Percentiles rank a stretch among this genome's conserved stretches.
These are phyloP conservation scores for Hippopotamyrus pictus DNA, from an alignment of 2,797 vertebrate genomes.

Conservation along the genomic window DNA sequence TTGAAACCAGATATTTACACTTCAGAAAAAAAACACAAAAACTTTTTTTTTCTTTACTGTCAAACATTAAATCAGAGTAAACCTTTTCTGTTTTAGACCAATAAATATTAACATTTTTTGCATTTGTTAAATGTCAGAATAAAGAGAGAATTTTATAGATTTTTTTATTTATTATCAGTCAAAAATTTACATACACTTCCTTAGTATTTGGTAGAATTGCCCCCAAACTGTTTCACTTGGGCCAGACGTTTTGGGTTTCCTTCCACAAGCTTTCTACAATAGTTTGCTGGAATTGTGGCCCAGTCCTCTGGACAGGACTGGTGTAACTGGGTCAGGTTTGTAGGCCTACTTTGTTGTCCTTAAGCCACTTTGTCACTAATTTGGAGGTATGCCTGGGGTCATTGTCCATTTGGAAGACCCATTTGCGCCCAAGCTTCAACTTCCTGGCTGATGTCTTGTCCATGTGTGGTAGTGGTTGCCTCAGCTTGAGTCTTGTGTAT, in stretches of 20 bases:
- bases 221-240: neutral
- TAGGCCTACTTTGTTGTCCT: neutral
- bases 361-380: neutral
- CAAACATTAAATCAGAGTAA: neutral
- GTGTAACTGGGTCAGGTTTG: neutral
- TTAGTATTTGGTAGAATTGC: neutral
- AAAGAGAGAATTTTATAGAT: neutral
- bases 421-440: neutral
- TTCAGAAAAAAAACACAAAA: too few relatives aligned
- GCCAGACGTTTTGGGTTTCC: neutral
- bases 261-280: neutral
- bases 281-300: neutral
- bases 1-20: too few relatives aligned
- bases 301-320: neutral
- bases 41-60: too few relatives aligned
- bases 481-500: neutral
- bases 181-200: neutral
- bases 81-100: neutral
- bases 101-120: neutral
- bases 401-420: neutral
- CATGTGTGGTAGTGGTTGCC: neutral
- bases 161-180: neutral
- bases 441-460: neutral
- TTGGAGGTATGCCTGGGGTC: neutral
- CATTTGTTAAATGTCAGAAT: neutral